A percentile compares a stretch with the other conserved stretches of the same genome.
Evolutionary conservation across 2,888 invertebrate species (phyloP).

Genomic region (Hololepta plana): DNA sequence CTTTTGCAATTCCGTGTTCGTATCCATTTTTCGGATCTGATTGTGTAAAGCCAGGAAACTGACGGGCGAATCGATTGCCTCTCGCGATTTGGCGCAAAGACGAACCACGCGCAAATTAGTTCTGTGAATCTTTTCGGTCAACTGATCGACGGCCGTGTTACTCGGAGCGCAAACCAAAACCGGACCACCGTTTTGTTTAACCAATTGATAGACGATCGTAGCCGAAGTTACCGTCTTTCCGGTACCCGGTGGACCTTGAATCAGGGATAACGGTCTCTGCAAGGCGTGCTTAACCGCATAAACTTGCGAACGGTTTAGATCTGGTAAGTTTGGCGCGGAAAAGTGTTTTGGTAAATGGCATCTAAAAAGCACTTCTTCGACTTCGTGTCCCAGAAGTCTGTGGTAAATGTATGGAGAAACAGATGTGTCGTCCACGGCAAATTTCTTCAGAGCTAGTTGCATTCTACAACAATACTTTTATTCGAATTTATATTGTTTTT

Average conservation of each 20-base stretch:
- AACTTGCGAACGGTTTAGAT: constrained; percentile 93
- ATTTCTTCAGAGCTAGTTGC: constrained; percentile 85
- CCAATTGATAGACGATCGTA: constrained; percentile 95
- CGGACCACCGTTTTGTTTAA: constrained; percentile 82
- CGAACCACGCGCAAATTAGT: constrained; percentile 89
- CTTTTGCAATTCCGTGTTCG: constrained; percentile 84
- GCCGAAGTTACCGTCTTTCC: constrained; percentile 99
- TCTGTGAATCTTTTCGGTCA: constrained; percentile 95
- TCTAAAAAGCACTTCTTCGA: constrained; percentile 83
- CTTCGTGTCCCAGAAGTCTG: constrained; percentile 83
- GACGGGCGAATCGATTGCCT: constrained; percentile 95
- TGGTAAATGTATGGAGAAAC: constrained; percentile 98
- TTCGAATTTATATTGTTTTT: constrained; percentile 4
- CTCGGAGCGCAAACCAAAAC: constrained; percentile 97
- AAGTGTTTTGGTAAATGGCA: constrained; percentile 90
- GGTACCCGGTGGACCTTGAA: constrained; percentile 95
- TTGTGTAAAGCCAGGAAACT: constrained; percentile 93
- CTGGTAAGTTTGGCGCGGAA: constrained; percentile 93
- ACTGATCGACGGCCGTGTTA: constrained; percentile 97
- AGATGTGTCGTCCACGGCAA: constrained; percentile 90
- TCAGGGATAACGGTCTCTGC: constrained; percentile 86
- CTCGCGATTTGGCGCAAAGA: constrained; percentile 92
- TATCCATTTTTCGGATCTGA: constrained; percentile 89
- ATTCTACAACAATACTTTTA: constrained; percentile 40
- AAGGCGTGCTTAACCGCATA: constrained; percentile 97